These are phyloP conservation scores for Sula dactylatra DNA, from an alignment of 2,113 vertebrate species.

Conservation along the genomic window DNA sequence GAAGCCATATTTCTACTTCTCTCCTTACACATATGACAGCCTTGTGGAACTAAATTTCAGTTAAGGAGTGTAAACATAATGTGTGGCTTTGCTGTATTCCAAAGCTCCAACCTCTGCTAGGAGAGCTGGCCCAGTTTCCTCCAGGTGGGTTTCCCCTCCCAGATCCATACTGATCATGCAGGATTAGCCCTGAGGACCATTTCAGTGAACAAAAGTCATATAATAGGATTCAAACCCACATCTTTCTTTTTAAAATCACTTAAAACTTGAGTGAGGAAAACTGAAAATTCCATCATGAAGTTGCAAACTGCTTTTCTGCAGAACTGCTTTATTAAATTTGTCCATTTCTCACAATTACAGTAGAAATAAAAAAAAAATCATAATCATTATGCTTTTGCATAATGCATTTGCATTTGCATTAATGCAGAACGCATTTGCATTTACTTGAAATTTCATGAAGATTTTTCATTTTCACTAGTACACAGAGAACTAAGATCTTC, in stretches of 20 bases:
- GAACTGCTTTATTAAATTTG: background rate
- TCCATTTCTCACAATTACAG: background rate
- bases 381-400: background rate
- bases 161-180: background rate
- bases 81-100: background rate
- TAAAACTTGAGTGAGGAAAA: background rate
- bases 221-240: background rate
- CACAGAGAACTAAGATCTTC: background rate
- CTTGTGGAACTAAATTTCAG: background rate
- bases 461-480: background rate
- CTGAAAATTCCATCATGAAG: background rate
- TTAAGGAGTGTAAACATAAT: background rate
- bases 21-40: background rate
- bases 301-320: constrained; percentile 7
- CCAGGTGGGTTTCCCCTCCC: background rate
- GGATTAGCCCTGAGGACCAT: background rate
- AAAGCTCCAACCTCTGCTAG: background rate
- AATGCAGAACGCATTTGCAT: too few relatives aligned
- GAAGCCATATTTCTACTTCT: background rate
- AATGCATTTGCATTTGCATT: too few relatives aligned
- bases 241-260: background rate
- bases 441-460: background rate
- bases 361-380: background rate
- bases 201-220: background rate
- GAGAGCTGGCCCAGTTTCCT: background rate